Base-by-base conservation (phyloP, 2,888 invertebrate species). In the Seira musarum region DNA sequence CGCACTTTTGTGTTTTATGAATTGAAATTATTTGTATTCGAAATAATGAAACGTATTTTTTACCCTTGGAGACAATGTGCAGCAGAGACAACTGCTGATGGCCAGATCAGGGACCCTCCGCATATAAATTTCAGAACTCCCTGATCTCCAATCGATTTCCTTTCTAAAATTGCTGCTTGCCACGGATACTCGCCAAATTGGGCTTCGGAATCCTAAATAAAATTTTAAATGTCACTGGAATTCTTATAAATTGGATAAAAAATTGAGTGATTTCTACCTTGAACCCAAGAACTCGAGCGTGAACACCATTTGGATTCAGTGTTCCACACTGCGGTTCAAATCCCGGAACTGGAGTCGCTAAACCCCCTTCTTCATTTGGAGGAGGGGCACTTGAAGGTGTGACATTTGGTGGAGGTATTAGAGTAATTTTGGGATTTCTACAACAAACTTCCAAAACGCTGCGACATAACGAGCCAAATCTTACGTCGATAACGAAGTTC, bases 31-130 rank as follows among this genome's bases (percentile, higher is more conserved):
- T 64, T 64, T 8, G 65, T 21, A 24, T 64, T 10, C 17, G 6
- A 24, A 64, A 60, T 60, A 60, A 60, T 66, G 2, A 30, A 66
- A 53, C 3, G n/a, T 2, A 46, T 19, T 21, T 21, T 49, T 65
- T 82, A 93, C 90, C 89, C 89, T 64, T 87, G 77, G 13, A 88
- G 84, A 67, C 87, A 87, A 73, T 88, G 88, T 1, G 87, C 88
- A 5, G 87, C 87, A 2, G 88, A 88, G 8, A 88, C 53, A 1
- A 87, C 86, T 1, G 88, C 87, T 6, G 81, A 82, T 10, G 87
- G 86, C 83, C 87, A 87, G 66, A 88, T 85, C 40, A 88, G 83
- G 0, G 87, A 84, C 6, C 85, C 88, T 5, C 88, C 88, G 70
- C 88, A 87, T n/a, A 87, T 69, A 81, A 87, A 88, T 66, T 89